Conservation (phyloP, 2,888 invertebrate species). For the Scaptomyza caliginosa region DNA sequence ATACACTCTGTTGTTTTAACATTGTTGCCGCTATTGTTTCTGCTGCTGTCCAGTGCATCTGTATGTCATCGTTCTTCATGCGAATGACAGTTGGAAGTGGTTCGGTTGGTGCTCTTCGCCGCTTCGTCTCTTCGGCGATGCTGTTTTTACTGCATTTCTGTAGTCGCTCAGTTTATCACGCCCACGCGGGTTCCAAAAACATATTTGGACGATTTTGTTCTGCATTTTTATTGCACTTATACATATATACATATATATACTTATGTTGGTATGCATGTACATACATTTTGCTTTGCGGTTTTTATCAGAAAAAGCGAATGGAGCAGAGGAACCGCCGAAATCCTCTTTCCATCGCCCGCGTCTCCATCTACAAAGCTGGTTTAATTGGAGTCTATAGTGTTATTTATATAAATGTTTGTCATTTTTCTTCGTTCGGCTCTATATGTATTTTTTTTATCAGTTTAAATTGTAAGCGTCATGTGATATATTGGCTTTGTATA, state of each 20-base stretch:
- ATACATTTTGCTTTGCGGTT: constrained; percentile 73
- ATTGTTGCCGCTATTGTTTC: constrained; percentile 30
- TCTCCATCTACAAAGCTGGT: constrained; percentile 40
- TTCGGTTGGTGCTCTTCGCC: constrained; percentile 44
- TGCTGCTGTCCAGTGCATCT: constrained; percentile 40
- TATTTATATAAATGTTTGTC: constrained; percentile 80
- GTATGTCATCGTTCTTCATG: constrained; percentile 72
- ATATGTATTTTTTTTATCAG: constrained; percentile 77
- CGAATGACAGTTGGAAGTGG: constrained; percentile 75
- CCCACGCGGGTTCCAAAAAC: constrained; percentile 55
- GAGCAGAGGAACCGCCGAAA: constrained; percentile 13
- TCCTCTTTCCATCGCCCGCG: background rate
- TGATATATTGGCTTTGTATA: constrained; percentile 69
- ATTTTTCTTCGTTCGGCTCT: constrained; percentile 71
- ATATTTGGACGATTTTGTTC: constrained; percentile 76
- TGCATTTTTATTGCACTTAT: constrained; percentile 68
- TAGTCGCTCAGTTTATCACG: constrained; percentile 45
- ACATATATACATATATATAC: constrained; percentile 8
- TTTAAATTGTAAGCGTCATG: constrained; percentile 74
- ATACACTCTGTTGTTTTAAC: background rate
- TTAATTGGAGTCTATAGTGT: constrained; percentile 79
- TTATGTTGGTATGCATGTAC: constrained; percentile 6
- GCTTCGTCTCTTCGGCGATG: too few species aligned
- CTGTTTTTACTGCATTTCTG: constrained; percentile 39
- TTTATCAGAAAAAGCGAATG: constrained; percentile 66